A percentile compares a stretch with the other conserved stretches of the same genome.
Conservation (phyloP, 1,140 invertebrate genomes). For the Drosophila kohkoa region DNA sequence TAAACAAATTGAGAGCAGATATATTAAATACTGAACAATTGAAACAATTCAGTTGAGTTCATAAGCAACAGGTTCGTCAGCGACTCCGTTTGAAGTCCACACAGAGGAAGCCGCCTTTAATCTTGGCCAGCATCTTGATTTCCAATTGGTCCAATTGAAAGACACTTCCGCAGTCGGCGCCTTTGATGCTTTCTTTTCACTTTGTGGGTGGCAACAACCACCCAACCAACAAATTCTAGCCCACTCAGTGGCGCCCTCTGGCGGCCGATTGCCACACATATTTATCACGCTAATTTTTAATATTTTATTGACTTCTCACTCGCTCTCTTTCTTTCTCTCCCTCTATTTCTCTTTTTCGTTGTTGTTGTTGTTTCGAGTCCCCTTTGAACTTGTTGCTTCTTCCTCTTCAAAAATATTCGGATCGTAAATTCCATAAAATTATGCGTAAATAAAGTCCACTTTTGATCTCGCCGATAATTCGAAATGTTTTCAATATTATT, state of each 20-base stretch:
- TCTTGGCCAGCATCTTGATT: conserved; percentile 37
- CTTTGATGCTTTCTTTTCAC: conserved; percentile 35
- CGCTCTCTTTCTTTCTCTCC: background rate
- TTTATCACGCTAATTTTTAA: conserved; percentile 73
- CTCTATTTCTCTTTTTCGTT: background rate
- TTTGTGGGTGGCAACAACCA: conserved; percentile 70
- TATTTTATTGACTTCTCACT: conserved; percentile 64
- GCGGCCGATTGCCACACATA: conserved; percentile 50
- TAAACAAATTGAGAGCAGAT: conserved; percentile 40
- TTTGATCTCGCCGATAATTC: conserved; percentile 58
- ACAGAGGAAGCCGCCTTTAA: conserved; percentile 68
- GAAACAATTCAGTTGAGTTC: conserved; percentile 49
- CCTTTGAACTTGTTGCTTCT: conserved; percentile 62
- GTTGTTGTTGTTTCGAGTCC: no score
- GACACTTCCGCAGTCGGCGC: conserved; percentile 68
- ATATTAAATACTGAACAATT: conserved; percentile 9
- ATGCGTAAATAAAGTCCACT: conserved; percentile 57
- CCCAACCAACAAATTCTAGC: background rate
- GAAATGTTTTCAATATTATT: background rate
- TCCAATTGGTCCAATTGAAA: conserved; percentile 52
- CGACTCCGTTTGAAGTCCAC: conserved; percentile 55
- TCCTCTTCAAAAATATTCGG: conserved; percentile 10
- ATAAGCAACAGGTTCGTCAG: conserved; percentile 56
- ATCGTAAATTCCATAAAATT: conserved; percentile 65
- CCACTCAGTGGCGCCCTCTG: conserved; percentile 30